Evolutionary conservation across 2,888 invertebrate genomes (phyloP), one percentile per base, ranked within the genome.

Genomic region (Mesodorylaimus sp.): DNA sequence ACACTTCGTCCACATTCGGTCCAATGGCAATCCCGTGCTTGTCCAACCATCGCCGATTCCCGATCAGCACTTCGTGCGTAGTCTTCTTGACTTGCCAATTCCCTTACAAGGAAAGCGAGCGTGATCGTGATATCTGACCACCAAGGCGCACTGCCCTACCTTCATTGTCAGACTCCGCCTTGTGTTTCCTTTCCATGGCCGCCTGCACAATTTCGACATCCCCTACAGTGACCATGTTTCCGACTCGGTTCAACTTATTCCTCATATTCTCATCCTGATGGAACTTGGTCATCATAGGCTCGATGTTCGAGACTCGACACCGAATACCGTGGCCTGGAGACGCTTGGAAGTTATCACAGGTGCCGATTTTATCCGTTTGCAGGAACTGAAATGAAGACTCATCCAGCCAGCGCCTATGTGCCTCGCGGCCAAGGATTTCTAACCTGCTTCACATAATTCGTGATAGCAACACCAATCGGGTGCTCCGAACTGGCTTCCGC

Each of bases 401-500:
- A 26, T 29, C 10, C 7, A 39, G n/a, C n/a, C n/a, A n/a, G n/a
- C n/a, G n/a, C n/a, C n/a, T n/a, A n/a, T 19, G 23, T 41, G 7
- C 7, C 19, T 26, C 23, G 26, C 10, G 25, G 25, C n/a, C n/a
- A n/a, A n/a, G n/a, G n/a, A n/a, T n/a, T 13, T 24, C 48, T 23
- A 19, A 63, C 70, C 28, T 80, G 76, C 56, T 79, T 80, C 42
- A 84, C 83, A 72, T 83, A 95, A 46, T 77, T 77, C 1, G 89
- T 83, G 59, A 97, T 84, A 1, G 95, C 93, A 72, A 74, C 60
- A 2, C 88, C 97, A 28, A 97, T 84, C 0, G 97, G 95, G 70
- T 97, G 97, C 68, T 97, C 95, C 43, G 89, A 89, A 66, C 82
- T 85, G 26, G 80, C 76, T 69, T 99, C 97, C 0, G 95, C 91